These are phyloP conservation scores for Tipula confusa DNA, from an alignment of 2,888 invertebrate species.

Conservation along the genomic window DNA sequence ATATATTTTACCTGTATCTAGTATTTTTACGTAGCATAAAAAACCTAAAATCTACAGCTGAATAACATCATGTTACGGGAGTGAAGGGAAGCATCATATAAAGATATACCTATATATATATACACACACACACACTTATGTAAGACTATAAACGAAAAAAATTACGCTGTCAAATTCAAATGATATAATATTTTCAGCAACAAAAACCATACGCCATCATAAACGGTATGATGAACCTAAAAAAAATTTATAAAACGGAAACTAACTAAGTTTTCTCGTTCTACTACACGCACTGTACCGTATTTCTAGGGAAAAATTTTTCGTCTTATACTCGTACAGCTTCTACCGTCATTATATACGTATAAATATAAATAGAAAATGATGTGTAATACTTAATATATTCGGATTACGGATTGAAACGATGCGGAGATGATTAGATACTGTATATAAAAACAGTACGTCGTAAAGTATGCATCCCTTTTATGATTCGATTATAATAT, in stretches of 20 bases:
- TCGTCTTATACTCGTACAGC: neutral
- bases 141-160: neutral
- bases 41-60: neutral
- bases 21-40: neutral
- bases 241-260: neutral
- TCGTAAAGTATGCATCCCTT: neutral
- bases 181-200: neutral
- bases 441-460: neutral
- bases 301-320: neutral
- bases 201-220: neutral
- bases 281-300: neutral
- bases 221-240: neutral
- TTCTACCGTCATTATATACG: neutral
- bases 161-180: conserved; percentile 9
- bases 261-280: neutral
- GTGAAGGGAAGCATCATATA: no score
- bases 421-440: neutral
- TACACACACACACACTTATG: no score
- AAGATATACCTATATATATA: neutral
- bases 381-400: neutral
- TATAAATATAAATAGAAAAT: neutral
- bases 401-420: neutral
- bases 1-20: neutral
- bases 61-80: neutral
- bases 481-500: neutral